Evolutionary conservation across 2,113 vertebrate genomes (phyloP), one percentile per base, ranked within the genome.

Genomic region (Benitochromis conjunctus): DNA sequence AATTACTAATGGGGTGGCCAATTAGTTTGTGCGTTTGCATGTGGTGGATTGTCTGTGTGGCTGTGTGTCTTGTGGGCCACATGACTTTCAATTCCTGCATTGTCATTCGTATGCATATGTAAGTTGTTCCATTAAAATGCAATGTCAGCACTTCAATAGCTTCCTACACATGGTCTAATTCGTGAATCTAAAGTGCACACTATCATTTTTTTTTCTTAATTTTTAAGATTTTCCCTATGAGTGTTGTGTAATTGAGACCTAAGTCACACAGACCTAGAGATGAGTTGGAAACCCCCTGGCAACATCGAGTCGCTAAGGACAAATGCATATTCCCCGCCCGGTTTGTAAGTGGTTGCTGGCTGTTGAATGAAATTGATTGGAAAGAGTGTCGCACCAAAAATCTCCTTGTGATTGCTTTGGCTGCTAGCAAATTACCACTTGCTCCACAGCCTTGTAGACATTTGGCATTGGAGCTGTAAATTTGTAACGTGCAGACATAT

Each of bases 1-100:
- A 94, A 95, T 95, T 94, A 93, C 95, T 95, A 95, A 95, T 95
- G 93, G 89, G 92, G 84, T 92, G 87, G 95, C 95, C 95, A 95
- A 94, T 95, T 94, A 94, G 94, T 91, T 90, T 94, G 90, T 92
- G 91, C 87, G 91, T 82, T 82, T 69, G 86, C 81, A 76, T 89
- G 54, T 82, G 87, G 77, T 55, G 53, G 60, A 56, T 56, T 79
- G 29, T 79, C 43, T 77, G 71, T 79, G 36, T 21, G 43, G 81
- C 58, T 62, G 41, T 21, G 7, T 79, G 3, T 78, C 10, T 18
- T 78, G n/a, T 82, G 84, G 38, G 43, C 46, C 43, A 51, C 62
- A 62, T 80, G 78, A 85, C 41, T 89, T 87, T 29, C 83, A 81
- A 83, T 86, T 89, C 86, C 56, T 82, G 55, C 64, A 60, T 81